These are phyloP conservation scores for Drymonia ruficornis DNA, from an alignment of 2,888 invertebrate genomes.

Conservation along the genomic window DNA sequence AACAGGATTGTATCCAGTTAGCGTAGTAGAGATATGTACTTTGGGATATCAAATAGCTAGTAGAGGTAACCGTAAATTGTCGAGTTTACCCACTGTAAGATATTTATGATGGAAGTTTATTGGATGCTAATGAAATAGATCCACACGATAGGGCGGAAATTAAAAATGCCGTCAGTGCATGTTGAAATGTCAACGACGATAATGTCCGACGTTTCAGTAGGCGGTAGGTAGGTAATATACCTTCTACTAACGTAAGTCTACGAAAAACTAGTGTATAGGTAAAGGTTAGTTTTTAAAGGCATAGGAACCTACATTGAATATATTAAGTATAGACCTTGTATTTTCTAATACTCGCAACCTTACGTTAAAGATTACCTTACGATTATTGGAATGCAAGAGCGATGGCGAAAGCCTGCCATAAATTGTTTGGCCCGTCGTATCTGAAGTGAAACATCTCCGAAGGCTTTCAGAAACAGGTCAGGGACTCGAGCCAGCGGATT, in stretches of 20 bases:
- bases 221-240: no score
- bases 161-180: constrained; percentile 1
- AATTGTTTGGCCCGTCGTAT: constrained; percentile 55
- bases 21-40: no score
- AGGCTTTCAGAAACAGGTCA: constrained; percentile 68
- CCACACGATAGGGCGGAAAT: neutral
- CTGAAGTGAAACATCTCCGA: constrained; percentile 58
- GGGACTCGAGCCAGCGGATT: constrained; percentile 45
- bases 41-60: no score
- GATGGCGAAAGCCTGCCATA: constrained; percentile 43
- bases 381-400: neutral
- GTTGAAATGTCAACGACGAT: neutral
- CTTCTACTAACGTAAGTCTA: no score
- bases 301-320: no score
- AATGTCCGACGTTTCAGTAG: neutral
- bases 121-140: neutral
- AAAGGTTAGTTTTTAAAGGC: no score
- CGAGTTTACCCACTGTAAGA: no score
- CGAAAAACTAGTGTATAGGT: no score
- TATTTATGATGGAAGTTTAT: no score
- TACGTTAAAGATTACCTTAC: neutral
- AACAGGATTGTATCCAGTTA: no score
- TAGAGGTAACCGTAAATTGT: no score
- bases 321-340: no score
- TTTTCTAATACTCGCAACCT: neutral